Evolutionary conservation across 2,797 vertebrate species (phyloP).

Genomic region (Distichodus sexfasciatus): DNA sequence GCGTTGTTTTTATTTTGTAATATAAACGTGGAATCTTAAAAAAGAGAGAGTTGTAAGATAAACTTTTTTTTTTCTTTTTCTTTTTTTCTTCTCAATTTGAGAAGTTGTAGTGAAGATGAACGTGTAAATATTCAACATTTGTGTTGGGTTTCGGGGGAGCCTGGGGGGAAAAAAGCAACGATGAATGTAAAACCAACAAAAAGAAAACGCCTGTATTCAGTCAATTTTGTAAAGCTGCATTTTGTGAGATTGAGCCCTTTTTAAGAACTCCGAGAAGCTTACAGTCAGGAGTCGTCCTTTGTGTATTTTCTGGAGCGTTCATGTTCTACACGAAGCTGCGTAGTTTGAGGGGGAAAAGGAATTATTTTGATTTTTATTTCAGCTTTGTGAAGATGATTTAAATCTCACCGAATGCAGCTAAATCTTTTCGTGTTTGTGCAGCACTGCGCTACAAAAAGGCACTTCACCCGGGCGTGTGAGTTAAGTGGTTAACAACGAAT

Average conservation of each 20-base stretch:
- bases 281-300: not conserved
- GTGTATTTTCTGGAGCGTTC: not conserved
- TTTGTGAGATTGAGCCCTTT: constrained; percentile 42
- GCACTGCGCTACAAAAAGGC: constrained; percentile 47
- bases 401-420: constrained; percentile 48
- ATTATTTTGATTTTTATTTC: not conserved
- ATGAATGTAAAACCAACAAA: constrained; percentile 77
- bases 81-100: constrained; percentile 55
- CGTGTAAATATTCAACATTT: constrained; percentile 64
- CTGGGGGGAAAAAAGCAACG: constrained; percentile 51
- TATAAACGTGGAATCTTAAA: constrained; percentile 38
- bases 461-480: too few species aligned
- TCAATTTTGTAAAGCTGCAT: constrained; percentile 30
- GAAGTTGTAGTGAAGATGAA: constrained; percentile 71
- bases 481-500: too few species aligned
- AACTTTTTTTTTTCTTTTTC: constrained; percentile 29
- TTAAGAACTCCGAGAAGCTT: not conserved
- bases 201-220: constrained; percentile 56
- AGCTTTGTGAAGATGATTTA: constrained; percentile 37
- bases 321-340: not conserved
- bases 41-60: constrained; percentile 17
- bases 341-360: not conserved
- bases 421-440: constrained; percentile 50
- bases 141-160: constrained; percentile 69
- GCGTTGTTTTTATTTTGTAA: constrained; percentile 61